Base-by-base conservation (phyloP, 2,888 invertebrate genomes). In the Nycteola revayana region DNA sequence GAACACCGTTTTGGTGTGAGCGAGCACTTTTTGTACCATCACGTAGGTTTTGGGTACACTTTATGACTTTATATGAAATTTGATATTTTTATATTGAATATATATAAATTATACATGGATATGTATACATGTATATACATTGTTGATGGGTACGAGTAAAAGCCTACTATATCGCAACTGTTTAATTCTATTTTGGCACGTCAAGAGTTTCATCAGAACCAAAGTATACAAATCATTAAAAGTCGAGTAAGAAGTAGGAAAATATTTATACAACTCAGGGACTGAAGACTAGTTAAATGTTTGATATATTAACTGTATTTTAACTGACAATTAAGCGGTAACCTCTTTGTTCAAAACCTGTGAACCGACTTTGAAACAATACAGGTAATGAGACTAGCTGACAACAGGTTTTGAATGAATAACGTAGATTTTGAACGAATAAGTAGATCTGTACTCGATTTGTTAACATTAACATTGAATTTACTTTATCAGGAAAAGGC, bases 41-140 rank as follows among this genome's bases (percentile, higher is more conserved):
- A 83, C 82, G 87, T 88, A 88, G 87, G 86, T 87, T 88, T 88
- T 88, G 88, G 88, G 88, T 88, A 88, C 88, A 87, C 85, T 88
- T 88, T 88, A 86, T 86, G 86, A 86, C 87, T 88, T 88, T 88
- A 87, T 87, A 88, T 87, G 75, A 88, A 88, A 87, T 86, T 87
- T 86, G 75, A 87, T 87, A 87, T 88, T 88, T 88, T 88, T 88
- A 82, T 87, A 87, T 85, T 86, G 80, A 85, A 86, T 86, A 87
- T 87, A 87, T 87, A 87, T 87, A 87, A 86, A 87, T 85, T 87
- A 86, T 87, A 87, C 87, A 87, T 86, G 85, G 75, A 81, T 86
- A 87, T 86, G 86, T 88, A 86, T 85, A 87, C 86, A 86, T 87
- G 85, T 87, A 87, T 85, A 87, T 81, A 88, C 86, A 88, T 87